A percentile compares a stretch with the other conserved stretches of the same genome.
These are phyloP conservation scores for Scaptomyza parva DNA, from an alignment of 2,888 invertebrate species.

Conservation along the genomic window DNA sequence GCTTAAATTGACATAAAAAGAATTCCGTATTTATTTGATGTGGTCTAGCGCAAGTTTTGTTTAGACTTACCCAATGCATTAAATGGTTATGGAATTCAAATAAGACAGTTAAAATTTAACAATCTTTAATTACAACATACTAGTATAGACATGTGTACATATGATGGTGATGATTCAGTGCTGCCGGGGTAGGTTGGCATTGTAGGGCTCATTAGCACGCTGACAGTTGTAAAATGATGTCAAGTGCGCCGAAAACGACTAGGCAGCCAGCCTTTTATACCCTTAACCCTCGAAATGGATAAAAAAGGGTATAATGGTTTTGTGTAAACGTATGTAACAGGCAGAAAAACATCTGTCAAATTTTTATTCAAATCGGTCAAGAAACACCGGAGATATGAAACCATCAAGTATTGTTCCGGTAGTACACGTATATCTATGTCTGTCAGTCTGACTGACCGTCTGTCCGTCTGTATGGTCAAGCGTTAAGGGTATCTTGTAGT, in stretches of 20 bases:
- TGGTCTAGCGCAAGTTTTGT: conserved; percentile 42
- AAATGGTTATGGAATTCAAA: conserved; percentile 16
- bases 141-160: conserved; percentile 1
- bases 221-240: conserved; percentile 67
- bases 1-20: conserved; percentile 37
- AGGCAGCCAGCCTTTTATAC: conserved; percentile 22
- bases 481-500: no score
- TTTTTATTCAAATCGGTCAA: no score
- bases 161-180: conserved; percentile 41
- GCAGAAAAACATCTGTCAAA: no score
- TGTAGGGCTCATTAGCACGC: conserved; percentile 76
- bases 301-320: no score
- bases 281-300: no score
- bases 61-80: conserved; percentile 23
- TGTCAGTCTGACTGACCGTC: no score
- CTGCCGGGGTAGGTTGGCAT: conserved; percentile 41
- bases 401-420: no score
- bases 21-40: background rate
- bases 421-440: no score
- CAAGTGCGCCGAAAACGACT: conserved; percentile 62
- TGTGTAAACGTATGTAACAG: no score
- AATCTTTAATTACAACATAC: conserved; percentile 48
- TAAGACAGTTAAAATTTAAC: conserved; percentile 53
- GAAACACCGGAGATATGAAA: no score
- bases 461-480: no score